Base-by-base conservation (phyloP, 2,113 vertebrate genomes). In the Syngnathus scovelli region DNA sequence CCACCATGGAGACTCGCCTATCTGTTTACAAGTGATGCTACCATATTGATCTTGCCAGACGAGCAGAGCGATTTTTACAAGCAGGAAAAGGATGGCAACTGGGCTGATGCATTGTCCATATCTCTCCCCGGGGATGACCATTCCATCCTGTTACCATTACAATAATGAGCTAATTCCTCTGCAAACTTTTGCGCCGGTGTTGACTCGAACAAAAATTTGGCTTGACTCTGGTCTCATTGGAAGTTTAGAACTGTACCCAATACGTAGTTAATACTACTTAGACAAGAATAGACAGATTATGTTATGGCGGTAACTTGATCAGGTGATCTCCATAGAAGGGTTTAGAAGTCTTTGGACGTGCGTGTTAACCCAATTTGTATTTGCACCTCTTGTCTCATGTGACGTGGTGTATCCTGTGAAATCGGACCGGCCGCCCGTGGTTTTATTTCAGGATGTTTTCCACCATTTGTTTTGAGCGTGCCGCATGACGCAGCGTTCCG, bases 401-500 rank as follows among this genome's bases (percentile, higher is more conserved):
- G 88, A 88, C 87, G 86, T 72, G 79, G 77, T 86, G 83, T 83
- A 81, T 86, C 83, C 79, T 82, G 81, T 87, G 89, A 90, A 89
- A 91, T 88, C 62, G 71, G 77, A 83, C 68, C 80, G 65, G 80
- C 69, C 87, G 82, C 83, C 86, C 82, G 78, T 79, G 90, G 86
- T 89, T 86, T 89, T 80, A 90, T 91, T 92, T 91, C 90, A 92
- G 90, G 90, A 91, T 91, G 90, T 91, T 87, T 90, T 89, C 85
- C 81, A 76, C 75, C 64, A 75, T 82, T 76, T 79, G 78, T 77
- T 67, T 33, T 66, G 58, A 55, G 46, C 64, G 64, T 75, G 60
- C 69, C 66, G 27, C 68, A 65, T 71, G 85, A 78, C 81, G 77
- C 74, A 43, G 74, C 75, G 80, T 90, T 81, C 85, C 76, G 71